phyloP scores from a whole-genome alignment of 1,140 invertebrate genomes.

The Temnothorax longispinosus region DNA sequence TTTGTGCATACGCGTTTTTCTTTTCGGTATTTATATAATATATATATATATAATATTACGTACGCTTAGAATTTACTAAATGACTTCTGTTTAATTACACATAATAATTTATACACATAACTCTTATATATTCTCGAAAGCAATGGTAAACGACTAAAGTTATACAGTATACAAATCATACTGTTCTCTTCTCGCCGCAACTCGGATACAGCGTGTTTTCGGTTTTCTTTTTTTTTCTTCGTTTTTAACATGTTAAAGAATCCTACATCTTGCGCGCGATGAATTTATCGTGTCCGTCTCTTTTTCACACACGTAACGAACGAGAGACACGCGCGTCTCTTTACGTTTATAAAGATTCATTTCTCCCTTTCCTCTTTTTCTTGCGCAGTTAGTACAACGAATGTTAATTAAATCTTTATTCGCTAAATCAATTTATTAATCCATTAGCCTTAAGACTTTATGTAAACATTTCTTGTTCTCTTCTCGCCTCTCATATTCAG shows the following conservation, averaged over 20 bases:
- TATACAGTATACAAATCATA: constrained; percentile 80
- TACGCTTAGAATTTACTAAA: constrained; percentile 79
- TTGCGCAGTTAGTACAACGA: constrained; percentile 73
- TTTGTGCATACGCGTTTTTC: constrained; percentile 26
- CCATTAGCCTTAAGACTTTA: constrained; percentile 74
- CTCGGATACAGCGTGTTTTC: constrained; percentile 65
- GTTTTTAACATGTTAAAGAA: constrained; percentile 57
- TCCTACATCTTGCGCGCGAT: constrained; percentile 10
- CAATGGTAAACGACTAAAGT: constrained; percentile 80
- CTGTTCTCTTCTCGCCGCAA: constrained; percentile 61
- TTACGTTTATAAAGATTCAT: constrained; percentile 44
- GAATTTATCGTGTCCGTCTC: constrained; percentile 22
- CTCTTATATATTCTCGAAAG: constrained; percentile 79
- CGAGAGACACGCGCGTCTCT: constrained; percentile 32
- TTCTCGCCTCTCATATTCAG: constrained; percentile 73
- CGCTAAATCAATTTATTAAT: constrained; percentile 76
- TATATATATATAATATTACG: constrained; percentile 59
- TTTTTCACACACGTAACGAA: constrained; percentile 39
- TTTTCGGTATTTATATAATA: constrained; percentile 41
- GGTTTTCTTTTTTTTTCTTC: constrained; percentile 55
- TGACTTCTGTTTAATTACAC: constrained; percentile 81
- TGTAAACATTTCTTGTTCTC: constrained; percentile 74
- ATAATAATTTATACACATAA: constrained; percentile 82
- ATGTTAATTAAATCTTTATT: constrained; percentile 75
- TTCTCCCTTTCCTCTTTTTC: constrained; percentile 34